Evolutionary conservation across 2,888 invertebrate species (phyloP), one percentile per base, ranked within the genome.

Genomic region (Xestobium rufovillosum): DNA sequence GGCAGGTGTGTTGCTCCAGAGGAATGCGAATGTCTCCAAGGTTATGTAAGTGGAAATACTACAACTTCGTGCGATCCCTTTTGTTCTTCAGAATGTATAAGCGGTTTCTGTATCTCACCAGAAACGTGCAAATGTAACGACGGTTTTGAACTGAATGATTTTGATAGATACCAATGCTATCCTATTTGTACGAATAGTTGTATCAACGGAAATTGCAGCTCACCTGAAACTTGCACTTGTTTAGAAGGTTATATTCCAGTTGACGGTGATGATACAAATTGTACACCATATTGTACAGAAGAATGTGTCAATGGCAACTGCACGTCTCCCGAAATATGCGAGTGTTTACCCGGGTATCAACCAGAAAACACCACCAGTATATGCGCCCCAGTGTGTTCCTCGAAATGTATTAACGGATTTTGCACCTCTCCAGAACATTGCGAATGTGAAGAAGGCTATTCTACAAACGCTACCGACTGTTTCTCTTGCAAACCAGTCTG

Each of bases 201-300:
- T 33, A 10, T 47, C 2, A 52, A 65, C 36, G 65, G 65, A 3
- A 39, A 40, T 11, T 68, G 67, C 36, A 50, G 49, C 1, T 53
- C 51, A 2, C 63, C 63, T 1, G 56, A 62, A 14, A 47, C 35
- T 1, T 67, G 68, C 36, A 44, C 50, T 4, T 78, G 78, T 44
- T 69, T 71, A 37, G 41, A 62, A 8, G 44, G 44, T n/a, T 29
- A 15, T 4, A 14, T 12, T 8, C 12, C 14, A 33, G 28, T 36
- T 14, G 3, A 10, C 8, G 26, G 19, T 4, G 36, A 33, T 2
- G 26, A 36, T 29, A 15, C 19, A 23, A 36, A 19, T n/a, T 62
- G 60, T 34, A 34, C 41, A 9, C 54, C 61, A 2, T 17, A 33
- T 1, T 60, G 59, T 39, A 30, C 19, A 8, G 17, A 31, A 15